A percentile compares a stretch with the other conserved stretches of the same genome.
phyloP scores from a whole-genome alignment of 2,797 vertebrate species.

The Australoheros facetus region DNA sequence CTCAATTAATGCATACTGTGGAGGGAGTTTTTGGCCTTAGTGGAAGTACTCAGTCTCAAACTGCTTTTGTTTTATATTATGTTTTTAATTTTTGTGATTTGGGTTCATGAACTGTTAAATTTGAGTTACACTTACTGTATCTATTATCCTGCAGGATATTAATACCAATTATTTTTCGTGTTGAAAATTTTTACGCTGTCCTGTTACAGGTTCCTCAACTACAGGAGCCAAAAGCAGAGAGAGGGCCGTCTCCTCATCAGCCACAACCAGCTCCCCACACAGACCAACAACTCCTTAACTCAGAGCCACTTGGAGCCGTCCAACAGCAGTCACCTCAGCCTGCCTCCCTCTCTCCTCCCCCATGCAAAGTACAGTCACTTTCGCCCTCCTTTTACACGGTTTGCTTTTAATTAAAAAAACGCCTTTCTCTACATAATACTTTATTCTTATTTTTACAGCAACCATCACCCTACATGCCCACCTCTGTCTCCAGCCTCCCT shows the following conservation, averaged over 20 bases:
- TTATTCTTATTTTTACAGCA: conserved; percentile 62
- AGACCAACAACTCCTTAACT: conserved; percentile 30
- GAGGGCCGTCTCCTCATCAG: conserved; percentile 51
- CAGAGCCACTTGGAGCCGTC: conserved; percentile 19
- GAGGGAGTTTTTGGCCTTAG: background rate
- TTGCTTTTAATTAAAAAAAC: conserved; percentile 4
- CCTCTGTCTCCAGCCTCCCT: conserved; percentile 25
- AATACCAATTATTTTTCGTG: background rate
- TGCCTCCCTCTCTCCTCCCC: conserved; percentile 71
- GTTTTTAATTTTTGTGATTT: background rate
- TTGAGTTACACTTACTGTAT: background rate
- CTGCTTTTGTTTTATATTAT: background rate
- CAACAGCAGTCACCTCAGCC: conserved; percentile 36
- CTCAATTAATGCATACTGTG: too few relatives aligned
- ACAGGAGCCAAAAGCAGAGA: conserved; percentile 25
- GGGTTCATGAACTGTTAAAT: background rate
- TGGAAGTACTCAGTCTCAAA: background rate
- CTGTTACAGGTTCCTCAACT: conserved; percentile 45
- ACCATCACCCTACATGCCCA: conserved; percentile 62
- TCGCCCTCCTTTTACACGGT: background rate
- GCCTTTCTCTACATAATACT: background rate
- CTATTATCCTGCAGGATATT: background rate
- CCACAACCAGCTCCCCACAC: conserved; percentile 36
- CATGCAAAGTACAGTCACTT: conserved; percentile 75
- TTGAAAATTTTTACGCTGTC: background rate